These are phyloP conservation scores for Cacoxenus indagator DNA, from an alignment of 2,888 invertebrate species.

Conservation along the genomic window DNA sequence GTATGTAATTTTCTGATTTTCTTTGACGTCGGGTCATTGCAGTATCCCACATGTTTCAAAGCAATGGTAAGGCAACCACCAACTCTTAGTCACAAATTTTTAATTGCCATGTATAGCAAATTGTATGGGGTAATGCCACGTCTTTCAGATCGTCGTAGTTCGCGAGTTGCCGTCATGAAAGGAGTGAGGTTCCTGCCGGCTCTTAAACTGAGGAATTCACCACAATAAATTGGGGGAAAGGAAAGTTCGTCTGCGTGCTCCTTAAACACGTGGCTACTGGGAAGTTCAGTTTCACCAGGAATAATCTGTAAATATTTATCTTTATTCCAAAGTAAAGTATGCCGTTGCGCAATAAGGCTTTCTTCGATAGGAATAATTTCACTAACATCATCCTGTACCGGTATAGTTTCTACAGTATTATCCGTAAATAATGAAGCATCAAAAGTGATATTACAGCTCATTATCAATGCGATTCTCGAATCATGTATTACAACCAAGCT, in stretches of 20 bases:
- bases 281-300: too few relatives aligned
- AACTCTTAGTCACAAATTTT: conserved; percentile 20
- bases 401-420: too few relatives aligned
- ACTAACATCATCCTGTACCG: too few relatives aligned
- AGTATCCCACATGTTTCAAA: conserved; percentile 54
- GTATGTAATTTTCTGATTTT: conserved; percentile 45
- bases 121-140: conserved; percentile 28
- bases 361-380: too few relatives aligned
- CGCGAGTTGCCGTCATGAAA: conserved; percentile 65
- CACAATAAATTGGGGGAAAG: conserved; percentile 20
- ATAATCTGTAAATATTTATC: too few relatives aligned
- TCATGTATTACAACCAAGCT: too few relatives aligned
- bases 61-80: conserved; percentile 23
- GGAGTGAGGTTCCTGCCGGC: not conserved
- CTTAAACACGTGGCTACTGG: too few relatives aligned
- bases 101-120: conserved; percentile 18
- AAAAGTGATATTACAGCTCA: too few relatives aligned
- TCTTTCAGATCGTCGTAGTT: conserved; percentile 64
- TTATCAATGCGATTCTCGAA: too few relatives aligned
- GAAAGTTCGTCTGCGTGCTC: conserved; percentile 26
- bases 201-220: not conserved
- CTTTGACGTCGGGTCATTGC: conserved; percentile 48
- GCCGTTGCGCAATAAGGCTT: too few relatives aligned
- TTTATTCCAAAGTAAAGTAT: too few relatives aligned
- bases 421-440: too few relatives aligned